Conservation (phyloP, 2,113 vertebrate genomes). For the Anoura caudifer region DNA sequence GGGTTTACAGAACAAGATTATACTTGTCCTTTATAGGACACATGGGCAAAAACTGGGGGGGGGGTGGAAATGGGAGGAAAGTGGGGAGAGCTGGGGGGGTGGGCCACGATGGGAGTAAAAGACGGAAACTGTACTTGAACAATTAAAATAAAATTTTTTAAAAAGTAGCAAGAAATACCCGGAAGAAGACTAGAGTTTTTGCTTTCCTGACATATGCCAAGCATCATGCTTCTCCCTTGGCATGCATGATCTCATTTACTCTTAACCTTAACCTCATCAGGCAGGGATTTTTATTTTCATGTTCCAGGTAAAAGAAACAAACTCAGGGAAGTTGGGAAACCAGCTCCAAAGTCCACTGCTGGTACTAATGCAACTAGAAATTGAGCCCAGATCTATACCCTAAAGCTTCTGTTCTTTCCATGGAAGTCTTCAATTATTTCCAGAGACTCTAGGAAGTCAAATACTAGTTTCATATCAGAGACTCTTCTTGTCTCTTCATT, state of each 20-base stretch:
- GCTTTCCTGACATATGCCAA: not conserved
- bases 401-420: not conserved
- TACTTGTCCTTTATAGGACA: no score
- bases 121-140: no score
- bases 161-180: not conserved
- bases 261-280: not conserved
- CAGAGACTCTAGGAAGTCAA: not conserved
- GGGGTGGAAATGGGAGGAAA: no score
- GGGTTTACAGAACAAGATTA: no score
- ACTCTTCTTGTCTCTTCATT: not conserved
- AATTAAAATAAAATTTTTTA: no score
- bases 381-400: not conserved
- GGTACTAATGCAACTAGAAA: not conserved
- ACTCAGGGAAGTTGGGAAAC: not conserved
- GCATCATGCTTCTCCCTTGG: not conserved
- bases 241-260: not conserved
- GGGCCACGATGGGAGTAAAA: no score
- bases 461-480: not conserved
- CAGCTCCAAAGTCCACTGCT: not conserved
- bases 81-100: no score
- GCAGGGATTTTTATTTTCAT: not conserved
- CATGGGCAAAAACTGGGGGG: no score
- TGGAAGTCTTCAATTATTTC: not conserved
- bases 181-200: not conserved
- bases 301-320: slow-evolving; percentile 42